phyloP scores from a whole-genome alignment of 1,140 invertebrate genomes.

The Archegozetes longisetosus region DNA sequence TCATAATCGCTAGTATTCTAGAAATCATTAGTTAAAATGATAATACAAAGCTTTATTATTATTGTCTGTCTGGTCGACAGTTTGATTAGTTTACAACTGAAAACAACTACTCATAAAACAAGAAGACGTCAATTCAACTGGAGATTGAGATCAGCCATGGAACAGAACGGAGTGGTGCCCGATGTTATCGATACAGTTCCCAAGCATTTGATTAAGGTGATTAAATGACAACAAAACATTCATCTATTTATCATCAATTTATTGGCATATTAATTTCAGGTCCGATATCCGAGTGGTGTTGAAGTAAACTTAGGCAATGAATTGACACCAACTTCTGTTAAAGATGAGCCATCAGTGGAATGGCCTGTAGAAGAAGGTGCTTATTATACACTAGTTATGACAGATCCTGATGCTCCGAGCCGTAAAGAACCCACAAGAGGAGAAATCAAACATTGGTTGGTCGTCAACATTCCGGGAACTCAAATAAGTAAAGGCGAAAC shows the following conservation, averaged over 20 bases:
- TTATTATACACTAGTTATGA: constrained; percentile 19
- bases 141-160: not conserved
- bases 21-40: not conserved
- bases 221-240: too few species aligned
- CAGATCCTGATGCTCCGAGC: constrained; percentile 21
- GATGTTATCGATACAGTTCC: not conserved
- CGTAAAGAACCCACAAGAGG: constrained; percentile 16
- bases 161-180: not conserved
- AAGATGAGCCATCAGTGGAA: constrained; percentile 17
- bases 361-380: constrained; percentile 11
- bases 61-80: not conserved
- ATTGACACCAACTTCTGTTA: constrained; percentile 19
- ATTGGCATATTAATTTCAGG: constrained; percentile 2
- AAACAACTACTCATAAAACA: not conserved
- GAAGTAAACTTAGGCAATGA: constrained; percentile 17
- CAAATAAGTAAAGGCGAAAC: constrained; percentile 19
- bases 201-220: not conserved
- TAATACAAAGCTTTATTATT: not conserved
- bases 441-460: constrained; percentile 21
- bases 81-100: not conserved
- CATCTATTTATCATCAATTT: not conserved
- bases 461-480: constrained; percentile 20
- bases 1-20: not conserved
- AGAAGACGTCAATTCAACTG: not conserved
- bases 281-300: constrained; percentile 14